Evolutionary conservation across 2,888 invertebrate genomes (phyloP).

Genomic region (Noctua pronuba): DNA sequence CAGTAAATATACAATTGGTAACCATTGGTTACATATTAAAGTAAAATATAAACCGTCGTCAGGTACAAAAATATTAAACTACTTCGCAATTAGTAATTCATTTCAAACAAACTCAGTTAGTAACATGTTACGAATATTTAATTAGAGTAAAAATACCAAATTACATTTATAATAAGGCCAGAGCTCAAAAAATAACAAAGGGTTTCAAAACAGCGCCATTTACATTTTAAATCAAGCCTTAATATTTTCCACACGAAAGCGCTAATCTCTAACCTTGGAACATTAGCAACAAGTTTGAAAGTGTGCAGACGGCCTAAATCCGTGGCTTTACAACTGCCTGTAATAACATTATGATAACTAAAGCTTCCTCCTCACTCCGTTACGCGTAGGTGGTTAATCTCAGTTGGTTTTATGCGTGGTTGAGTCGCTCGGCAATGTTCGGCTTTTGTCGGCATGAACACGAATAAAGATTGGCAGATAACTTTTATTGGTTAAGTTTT

Average conservation of each 20-base stretch:
- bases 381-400: slow-evolving; percentile 24
- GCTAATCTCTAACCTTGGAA: slow-evolving; percentile 38
- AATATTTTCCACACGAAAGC: slow-evolving; percentile 26
- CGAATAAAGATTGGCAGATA: neutral
- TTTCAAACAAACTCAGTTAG: neutral
- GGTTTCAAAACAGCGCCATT: slow-evolving; percentile 18
- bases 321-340: slow-evolving; percentile 45
- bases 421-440: slow-evolving; percentile 9
- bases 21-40: too few relatives aligned
- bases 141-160: neutral
- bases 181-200: slow-evolving; percentile 22
- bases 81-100: neutral
- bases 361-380: slow-evolving; percentile 35
- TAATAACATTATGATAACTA: slow-evolving; percentile 54
- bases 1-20: too few relatives aligned
- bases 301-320: slow-evolving; percentile 39
- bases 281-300: slow-evolving; percentile 55
- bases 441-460: slow-evolving; percentile 5
- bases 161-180: neutral
- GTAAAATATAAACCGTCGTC: neutral
- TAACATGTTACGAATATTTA: neutral
- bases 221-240: slow-evolving; percentile 41
- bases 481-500: neutral
- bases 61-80: neutral
- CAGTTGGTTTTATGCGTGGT: slow-evolving; percentile 21